Evolutionary conservation across 2,888 invertebrate species (phyloP), one percentile per base, ranked within the genome.

Genomic region (Mesoligia furuncula): DNA sequence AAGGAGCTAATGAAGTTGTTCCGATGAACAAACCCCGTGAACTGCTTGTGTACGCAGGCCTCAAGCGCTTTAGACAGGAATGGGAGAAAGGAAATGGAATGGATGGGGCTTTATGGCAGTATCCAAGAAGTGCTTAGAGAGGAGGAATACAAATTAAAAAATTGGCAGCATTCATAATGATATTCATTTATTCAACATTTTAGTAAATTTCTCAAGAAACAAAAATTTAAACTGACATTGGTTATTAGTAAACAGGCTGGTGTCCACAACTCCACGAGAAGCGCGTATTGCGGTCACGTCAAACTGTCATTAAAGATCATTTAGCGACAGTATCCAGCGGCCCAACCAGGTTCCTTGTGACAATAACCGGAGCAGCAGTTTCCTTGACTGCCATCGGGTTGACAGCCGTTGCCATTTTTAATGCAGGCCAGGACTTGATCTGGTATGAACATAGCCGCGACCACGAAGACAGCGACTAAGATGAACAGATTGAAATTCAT

Each of bases 341-440:
- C 59, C 70, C 59, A 70, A 0, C 70, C 70, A 20, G 69, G 57
- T 42, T 61, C 70, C 61, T 70, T 70, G 61, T 61, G 59, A 20
- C 70, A 70, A 42, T 24, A 27, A 5, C 42, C 61, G 42, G 70
- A 59, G 20, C 59, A 70, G 61, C 69, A 57, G 69, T 20, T 69
- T 7, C 57, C 69, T 69, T 69, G 69, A 17, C 57, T 11, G 7
- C 69, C 57, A 57, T 27, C 57, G 13, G 69, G 57, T 57, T 69
- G 69, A n/a, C 69, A 69, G 7, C 69, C 69, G 20, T 27, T 13
- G 9, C 57, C 54, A n/a, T 54, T 69, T n/a, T 54, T n/a, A n/a
- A 69, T 57, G 39, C 69, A 69, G 4, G 57, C 69, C 57, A 39
- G 11, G 17, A 54, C 69, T 69, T 57, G 54, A 57, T 20, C 57